phyloP scores from a whole-genome alignment of 2,113 vertebrate genomes.

The Oreotrochilus melanogaster region DNA sequence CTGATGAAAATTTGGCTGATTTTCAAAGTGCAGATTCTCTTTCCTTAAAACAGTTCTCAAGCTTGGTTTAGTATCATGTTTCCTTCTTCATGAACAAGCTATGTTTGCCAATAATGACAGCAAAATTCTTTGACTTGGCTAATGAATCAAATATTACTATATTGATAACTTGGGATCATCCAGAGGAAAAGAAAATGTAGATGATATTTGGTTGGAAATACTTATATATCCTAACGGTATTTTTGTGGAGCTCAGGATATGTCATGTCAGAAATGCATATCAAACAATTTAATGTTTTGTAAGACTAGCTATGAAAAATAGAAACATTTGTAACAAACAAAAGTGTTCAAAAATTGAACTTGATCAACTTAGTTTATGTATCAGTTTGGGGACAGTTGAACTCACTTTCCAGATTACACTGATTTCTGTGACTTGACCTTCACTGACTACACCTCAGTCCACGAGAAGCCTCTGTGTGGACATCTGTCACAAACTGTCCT shows the following conservation, averaged over 20 bases:
- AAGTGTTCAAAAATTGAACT: too few species aligned
- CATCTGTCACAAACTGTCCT: background rate
- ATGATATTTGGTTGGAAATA: background rate
- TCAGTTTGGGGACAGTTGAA: background rate
- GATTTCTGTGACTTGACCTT: background rate
- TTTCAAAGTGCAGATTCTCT: background rate
- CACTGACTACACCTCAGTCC: background rate
- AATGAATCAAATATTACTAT: background rate
- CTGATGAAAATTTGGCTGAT: background rate
- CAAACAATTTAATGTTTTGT: too few species aligned
- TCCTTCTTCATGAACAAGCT: background rate
- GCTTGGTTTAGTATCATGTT: background rate
- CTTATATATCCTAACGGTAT: background rate
- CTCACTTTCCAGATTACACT: background rate
- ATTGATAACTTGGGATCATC: background rate
- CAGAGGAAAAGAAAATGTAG: background rate
- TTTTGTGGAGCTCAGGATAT: background rate
- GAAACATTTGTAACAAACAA: too few species aligned
- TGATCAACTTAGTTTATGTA: too few species aligned
- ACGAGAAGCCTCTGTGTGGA: background rate
- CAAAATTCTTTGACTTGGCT: background rate
- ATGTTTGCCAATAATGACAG: background rate
- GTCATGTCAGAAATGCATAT: too few species aligned
- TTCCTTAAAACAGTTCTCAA: background rate
- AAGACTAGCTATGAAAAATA: too few species aligned